phyloP scores from a whole-genome alignment of 2,888 invertebrate genomes.

The Epinotia ramella region DNA sequence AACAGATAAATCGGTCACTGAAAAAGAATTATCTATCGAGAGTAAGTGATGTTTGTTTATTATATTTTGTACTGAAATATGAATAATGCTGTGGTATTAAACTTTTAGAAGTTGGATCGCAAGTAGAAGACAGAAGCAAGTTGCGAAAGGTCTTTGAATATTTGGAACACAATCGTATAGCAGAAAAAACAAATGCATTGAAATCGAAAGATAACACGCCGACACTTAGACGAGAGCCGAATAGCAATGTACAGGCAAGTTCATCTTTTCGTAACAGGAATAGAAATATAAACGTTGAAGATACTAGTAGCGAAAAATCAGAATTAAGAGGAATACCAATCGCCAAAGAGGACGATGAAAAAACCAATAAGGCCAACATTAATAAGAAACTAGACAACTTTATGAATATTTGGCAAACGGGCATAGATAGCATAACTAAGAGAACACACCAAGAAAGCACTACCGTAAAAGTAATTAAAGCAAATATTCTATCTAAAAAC shows the following conservation, averaged over 20 bases:
- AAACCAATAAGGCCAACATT: neutral
- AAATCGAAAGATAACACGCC: neutral
- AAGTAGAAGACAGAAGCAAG: neutral
- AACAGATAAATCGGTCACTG: slow-evolving; percentile 19
- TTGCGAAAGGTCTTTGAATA: slow-evolving; percentile 25
- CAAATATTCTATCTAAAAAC: slow-evolving; percentile 27
- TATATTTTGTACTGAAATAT: neutral
- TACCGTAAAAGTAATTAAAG: slow-evolving; percentile 20
- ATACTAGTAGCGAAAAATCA: neutral
- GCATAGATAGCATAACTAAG: neutral
- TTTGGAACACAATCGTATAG: slow-evolving; percentile 18
- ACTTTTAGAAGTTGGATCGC: slow-evolving; percentile 15
- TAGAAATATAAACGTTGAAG: neutral
- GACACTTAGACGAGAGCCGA: neutral
- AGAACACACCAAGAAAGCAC: slow-evolving; percentile 12
- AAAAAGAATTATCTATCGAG: neutral
- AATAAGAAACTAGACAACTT: slow-evolving; percentile 11
- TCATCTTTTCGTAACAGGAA: neutral
- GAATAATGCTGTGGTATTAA: neutral
- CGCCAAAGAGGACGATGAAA: slow-evolving; percentile 1
- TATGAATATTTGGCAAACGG: slow-evolving; percentile 4
- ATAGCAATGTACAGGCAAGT: neutral
- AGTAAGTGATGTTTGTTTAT: slow-evolving; percentile 12
- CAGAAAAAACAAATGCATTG: slow-evolving; percentile 3
- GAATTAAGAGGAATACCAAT: neutral